Base-by-base conservation (phyloP, 2,888 invertebrate species). In the Spatulosminthurus flaviceps region DNA sequence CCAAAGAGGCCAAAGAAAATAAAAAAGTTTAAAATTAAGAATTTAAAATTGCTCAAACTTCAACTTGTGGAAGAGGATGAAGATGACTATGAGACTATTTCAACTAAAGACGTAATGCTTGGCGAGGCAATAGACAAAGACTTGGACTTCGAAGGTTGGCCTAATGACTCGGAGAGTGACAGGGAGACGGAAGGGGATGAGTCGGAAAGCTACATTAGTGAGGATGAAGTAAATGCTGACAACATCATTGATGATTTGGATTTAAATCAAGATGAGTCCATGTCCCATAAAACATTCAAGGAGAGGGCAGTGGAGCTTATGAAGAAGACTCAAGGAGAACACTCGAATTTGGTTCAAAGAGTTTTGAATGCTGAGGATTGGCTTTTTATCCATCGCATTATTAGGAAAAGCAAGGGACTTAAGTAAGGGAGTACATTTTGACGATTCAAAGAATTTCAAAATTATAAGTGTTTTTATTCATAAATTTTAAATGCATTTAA, bases 401-500 rank as follows among this genome's bases (percentile, higher is more conserved):
- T 81, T 22, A 29, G 81, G 13, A 81, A 81, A 26, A 81, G 81
- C 41, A 81, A 81, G 77, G 81, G 81, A 2, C 79, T 81, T 29
- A 81, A 81, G 81, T 81, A 71, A 77, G 79, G n/a, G n/a, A n/a
- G n/a, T n/a, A n/a, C n/a, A n/a, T n/a, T n/a, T n/a, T n/a, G n/a
- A n/a, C n/a, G n/a, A n/a, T n/a, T n/a, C n/a, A n/a, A n/a, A n/a
- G n/a, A n/a, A n/a, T n/a, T n/a, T n/a, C n/a, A n/a, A n/a, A n/a
- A n/a, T n/a, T n/a, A n/a, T n/a, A n/a, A n/a, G n/a, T n/a, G n/a
- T n/a, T n/a, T n/a, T n/a, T n/a, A n/a, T n/a, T n/a, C n/a, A n/a
- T n/a, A n/a, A n/a, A n/a, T n/a, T n/a, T n/a, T n/a, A n/a, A n/a
- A n/a, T n/a, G n/a, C n/a, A n/a, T n/a, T n/a, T n/a, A n/a, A n/a